Evolutionary conservation across 1,140 invertebrate genomes (phyloP).

Genomic region (Argopecten irradians): DNA sequence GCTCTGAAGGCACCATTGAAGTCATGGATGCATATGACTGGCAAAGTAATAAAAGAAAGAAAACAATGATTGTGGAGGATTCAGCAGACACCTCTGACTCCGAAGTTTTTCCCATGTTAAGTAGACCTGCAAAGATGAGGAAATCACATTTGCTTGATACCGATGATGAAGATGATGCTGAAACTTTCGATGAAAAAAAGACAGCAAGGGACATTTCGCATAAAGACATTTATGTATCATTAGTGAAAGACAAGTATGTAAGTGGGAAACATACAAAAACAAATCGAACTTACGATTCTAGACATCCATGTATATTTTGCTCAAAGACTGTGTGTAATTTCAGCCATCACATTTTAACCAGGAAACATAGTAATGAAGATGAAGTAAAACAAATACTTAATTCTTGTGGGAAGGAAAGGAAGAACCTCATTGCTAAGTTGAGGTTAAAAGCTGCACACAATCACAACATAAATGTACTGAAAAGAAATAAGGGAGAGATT

Average conservation of each 20-base stretch:
- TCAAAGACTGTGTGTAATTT: too few relatives aligned
- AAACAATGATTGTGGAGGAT: neutral
- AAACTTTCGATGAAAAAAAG: neutral
- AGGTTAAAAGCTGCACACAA: conserved; percentile 11
- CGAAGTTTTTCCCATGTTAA: neutral
- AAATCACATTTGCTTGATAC: neutral
- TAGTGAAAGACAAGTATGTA: neutral
- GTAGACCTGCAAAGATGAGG: neutral
- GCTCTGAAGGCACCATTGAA: neutral
- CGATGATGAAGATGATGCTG: neutral
- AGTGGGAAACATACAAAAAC: neutral
- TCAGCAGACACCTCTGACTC: neutral
- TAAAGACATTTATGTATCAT: neutral
- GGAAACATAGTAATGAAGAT: neutral
- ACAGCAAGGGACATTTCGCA: neutral
- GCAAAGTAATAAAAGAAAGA: neutral
- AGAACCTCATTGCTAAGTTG: neutral
- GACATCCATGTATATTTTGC: too few relatives aligned
- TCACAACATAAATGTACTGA: neutral
- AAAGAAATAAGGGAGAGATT: neutral
- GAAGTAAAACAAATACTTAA: neutral
- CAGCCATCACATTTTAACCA: too few relatives aligned
- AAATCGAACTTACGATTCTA: too few relatives aligned
- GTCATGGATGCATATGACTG: neutral
- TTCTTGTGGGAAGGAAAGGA: neutral